Evolutionary conservation across 2,797 vertebrate species (phyloP).

Genomic region (Leptodactylus fallax): DNA sequence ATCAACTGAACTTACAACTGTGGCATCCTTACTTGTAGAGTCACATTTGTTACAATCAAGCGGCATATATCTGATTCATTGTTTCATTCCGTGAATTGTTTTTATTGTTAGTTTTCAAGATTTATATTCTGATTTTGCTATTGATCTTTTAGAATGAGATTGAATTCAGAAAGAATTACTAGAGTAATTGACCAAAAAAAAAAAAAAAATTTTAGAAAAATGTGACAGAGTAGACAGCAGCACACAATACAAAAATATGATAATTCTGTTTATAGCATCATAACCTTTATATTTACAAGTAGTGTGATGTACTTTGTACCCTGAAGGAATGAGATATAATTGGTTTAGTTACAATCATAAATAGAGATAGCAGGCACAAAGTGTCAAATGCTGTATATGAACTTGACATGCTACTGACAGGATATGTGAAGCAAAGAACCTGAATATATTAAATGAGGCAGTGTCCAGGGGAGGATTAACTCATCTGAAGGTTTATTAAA

Average conservation of each 20-base stretch:
- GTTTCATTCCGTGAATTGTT: constrained; percentile 3
- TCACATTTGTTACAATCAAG: not conserved
- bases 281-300: constrained; percentile 48
- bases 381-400: constrained; percentile 4
- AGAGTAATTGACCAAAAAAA: constrained; percentile 23
- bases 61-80: constrained; percentile 1
- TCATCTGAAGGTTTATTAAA: constrained; percentile 56
- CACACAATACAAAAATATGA: constrained; percentile 5
- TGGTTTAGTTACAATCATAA: constrained; percentile 33
- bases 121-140: constrained; percentile 15
- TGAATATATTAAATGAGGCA: constrained; percentile 44
- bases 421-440: constrained; percentile 22
- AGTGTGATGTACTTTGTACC: constrained; percentile 8
- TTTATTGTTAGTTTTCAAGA: constrained; percentile 26
- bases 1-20: not conserved
- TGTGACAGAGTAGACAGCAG: constrained; percentile 16
- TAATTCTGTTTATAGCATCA: constrained; percentile 49
- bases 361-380: not conserved
- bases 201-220: constrained; percentile 23
- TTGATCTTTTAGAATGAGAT: constrained; percentile 21
- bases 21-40: not conserved
- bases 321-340: constrained; percentile 33
- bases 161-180: not conserved
- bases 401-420: constrained; percentile 10
- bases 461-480: constrained; percentile 46